Conservation (phyloP, 2,113 vertebrate species). For the Misgurnus mizolepis region DNA sequence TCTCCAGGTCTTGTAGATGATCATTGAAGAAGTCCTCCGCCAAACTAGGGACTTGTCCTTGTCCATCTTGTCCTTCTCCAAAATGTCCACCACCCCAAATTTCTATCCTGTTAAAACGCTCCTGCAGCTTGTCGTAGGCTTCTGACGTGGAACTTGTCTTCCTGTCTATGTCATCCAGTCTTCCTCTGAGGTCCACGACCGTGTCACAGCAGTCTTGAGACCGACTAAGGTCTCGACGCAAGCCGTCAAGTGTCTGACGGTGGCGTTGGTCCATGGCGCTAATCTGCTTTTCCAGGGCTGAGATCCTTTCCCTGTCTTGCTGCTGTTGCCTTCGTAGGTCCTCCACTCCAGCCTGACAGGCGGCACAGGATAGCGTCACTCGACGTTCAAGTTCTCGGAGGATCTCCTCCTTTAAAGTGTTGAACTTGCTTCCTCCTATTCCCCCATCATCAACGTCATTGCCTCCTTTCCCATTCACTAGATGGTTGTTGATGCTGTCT, state of each 20-base stretch:
- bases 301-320: conserved; percentile 80
- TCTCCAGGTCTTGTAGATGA: conserved; percentile 77
- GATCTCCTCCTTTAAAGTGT: conserved; percentile 70
- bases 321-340: conserved; percentile 80
- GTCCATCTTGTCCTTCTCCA: conserved; percentile 27
- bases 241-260: conserved; percentile 68
- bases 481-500: conserved; percentile 80
- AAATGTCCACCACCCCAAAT: conserved; percentile 12
- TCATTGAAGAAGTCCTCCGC: conserved; percentile 64
- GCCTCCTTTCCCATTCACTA: conserved; percentile 70
- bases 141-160: conserved; percentile 73
- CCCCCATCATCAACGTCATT: conserved; percentile 29
- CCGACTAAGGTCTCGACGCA: conserved; percentile 66
- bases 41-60: conserved; percentile 41
- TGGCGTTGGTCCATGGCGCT: conserved; percentile 75
- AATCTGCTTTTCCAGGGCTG: conserved; percentile 83
- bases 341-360: conserved; percentile 81
- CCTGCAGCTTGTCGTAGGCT: conserved; percentile 67
- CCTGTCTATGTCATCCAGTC: conserved; percentile 75
- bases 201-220: conserved; percentile 71
- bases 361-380: conserved; percentile 80
- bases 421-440: conserved; percentile 1
- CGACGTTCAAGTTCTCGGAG: conserved; percentile 81
- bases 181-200: conserved; percentile 63
- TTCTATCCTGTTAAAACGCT: conserved; percentile 64